These are phyloP conservation scores for Manacus vitellinus DNA, from an alignment of 2,113 vertebrate species.

Conservation along the genomic window DNA sequence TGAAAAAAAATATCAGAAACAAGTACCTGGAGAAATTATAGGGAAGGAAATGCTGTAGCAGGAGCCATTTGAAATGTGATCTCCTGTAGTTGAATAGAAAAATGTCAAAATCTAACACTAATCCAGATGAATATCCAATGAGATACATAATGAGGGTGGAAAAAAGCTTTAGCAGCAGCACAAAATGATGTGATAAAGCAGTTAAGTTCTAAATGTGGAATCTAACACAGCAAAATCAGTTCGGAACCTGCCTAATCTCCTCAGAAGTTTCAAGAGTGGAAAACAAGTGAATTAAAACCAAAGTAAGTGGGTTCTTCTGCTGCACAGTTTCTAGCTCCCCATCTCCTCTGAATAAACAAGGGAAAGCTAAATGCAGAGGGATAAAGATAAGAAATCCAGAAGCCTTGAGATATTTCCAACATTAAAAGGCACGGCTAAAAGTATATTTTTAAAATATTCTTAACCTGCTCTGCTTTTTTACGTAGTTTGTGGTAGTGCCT, in stretches of 20 bases:
- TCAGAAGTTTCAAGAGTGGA: background rate
- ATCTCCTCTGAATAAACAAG: background rate
- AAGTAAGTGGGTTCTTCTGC: background rate
- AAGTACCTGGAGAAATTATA: conserved; percentile 32
- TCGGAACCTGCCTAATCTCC: conserved; percentile 9
- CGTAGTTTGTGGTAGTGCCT: rapidly evolving
- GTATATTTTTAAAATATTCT: background rate
- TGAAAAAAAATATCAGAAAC: background rate
- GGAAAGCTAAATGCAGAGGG: background rate
- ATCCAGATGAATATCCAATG: conserved; percentile 12
- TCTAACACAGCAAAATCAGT: background rate
- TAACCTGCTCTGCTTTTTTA: background rate
- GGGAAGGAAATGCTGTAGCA: background rate
- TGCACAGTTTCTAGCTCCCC: background rate
- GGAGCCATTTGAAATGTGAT: background rate
- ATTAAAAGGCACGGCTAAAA: background rate
- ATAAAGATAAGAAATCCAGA: background rate
- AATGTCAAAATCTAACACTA: background rate
- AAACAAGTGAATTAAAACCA: background rate
- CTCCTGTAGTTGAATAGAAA: background rate
- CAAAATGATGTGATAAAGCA: background rate
- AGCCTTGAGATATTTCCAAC: background rate
- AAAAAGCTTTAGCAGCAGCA: background rate
- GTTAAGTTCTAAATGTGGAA: background rate
- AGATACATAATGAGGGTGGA: background rate